Base-by-base conservation (phyloP, 2,797 vertebrate genomes). In the Lophius americanus region DNA sequence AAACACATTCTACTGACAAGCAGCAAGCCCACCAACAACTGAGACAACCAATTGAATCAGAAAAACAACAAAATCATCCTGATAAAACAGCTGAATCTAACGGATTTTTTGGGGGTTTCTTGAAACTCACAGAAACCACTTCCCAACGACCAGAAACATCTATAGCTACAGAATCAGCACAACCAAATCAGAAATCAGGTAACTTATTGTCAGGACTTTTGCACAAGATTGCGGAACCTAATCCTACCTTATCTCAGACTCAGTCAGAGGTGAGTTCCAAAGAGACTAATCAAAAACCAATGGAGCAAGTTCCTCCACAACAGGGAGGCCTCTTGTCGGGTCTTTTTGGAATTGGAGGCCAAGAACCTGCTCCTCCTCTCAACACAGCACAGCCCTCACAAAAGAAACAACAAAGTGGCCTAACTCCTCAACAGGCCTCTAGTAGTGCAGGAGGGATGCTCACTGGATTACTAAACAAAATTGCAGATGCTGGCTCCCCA, bases 121-220 rank as follows among this genome's bases (percentile, higher is more conserved):
- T 95, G 66, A 97, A 93, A 86, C 85, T 92, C 56, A 85, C 88
- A 70, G 94, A 95, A 79, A 91, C 86, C 42, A 42, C 79, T 52
- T 69, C 75, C 4, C 87, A 91, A 47, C 42, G 71, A 63, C 81
- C 73, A 13, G 71, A 81, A 78, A 73, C 33, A 73, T 64, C 68
- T 9, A 11, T 49, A 7, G 47, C 14, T 53, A 60, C 64, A 72
- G 79, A 86, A 51, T 48, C 71, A 54, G 47, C 70, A 58, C 86
- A 91, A 70, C 82, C 90, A 88, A 75, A 76, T 71, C 86, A 94
- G 14, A 8, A 91, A 88, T 39, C 76, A 70, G 70, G 92, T 83
- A 89, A 80, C 49, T 62, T 90, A 69, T 50, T 93, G 8, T 92
- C 91, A 64, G 92, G 91, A 55, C 81, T 94, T 74, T 90, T 92